Conservation (phyloP, 92 coral and sea anemone species). For the Actinostola sp. region DNA sequence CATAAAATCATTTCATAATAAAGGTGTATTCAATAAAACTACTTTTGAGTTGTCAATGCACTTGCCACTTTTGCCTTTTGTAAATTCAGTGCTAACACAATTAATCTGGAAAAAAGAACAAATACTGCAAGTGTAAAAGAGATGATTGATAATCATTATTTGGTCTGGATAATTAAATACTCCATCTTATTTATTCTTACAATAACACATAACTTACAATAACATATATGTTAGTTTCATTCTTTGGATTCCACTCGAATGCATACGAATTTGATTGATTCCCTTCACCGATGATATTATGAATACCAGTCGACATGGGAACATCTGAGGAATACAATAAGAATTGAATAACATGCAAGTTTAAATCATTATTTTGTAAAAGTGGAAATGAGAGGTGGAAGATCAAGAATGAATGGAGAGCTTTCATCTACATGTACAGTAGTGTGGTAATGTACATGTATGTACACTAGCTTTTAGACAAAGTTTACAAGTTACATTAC, state of each 20-base stretch:
- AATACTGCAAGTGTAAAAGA: not conserved
- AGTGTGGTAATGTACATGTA: too few relatives aligned
- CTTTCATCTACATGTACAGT: too few relatives aligned
- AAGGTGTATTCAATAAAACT: too few relatives aligned
- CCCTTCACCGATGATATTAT: constrained; percentile 93
- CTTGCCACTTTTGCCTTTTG: constrained; percentile 97
- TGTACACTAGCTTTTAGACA: too few relatives aligned
- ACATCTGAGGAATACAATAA: constrained; percentile 57
- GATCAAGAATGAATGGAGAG: too few relatives aligned
- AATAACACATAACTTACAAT: constrained; percentile 59
- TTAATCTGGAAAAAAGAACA: constrained; percentile 62
- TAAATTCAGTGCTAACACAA: constrained; percentile 96
- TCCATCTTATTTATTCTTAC: not conserved
- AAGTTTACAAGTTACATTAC: constrained; percentile 20
- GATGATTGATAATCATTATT: too few relatives aligned
- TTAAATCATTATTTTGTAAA: not conserved
- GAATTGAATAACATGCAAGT: not conserved
- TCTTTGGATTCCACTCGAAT: constrained; percentile 92
- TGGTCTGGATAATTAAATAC: too few relatives aligned
- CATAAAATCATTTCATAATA: not conserved
- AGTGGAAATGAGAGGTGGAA: not conserved
- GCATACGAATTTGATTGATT: constrained; percentile 75
- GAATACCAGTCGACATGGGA: constrained; percentile 95
- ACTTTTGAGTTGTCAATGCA: not conserved
- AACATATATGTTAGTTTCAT: constrained; percentile 78